These are phyloP conservation scores for Ectropis grisescens DNA, from an alignment of 1,140 invertebrate genomes.

Conservation along the genomic window DNA sequence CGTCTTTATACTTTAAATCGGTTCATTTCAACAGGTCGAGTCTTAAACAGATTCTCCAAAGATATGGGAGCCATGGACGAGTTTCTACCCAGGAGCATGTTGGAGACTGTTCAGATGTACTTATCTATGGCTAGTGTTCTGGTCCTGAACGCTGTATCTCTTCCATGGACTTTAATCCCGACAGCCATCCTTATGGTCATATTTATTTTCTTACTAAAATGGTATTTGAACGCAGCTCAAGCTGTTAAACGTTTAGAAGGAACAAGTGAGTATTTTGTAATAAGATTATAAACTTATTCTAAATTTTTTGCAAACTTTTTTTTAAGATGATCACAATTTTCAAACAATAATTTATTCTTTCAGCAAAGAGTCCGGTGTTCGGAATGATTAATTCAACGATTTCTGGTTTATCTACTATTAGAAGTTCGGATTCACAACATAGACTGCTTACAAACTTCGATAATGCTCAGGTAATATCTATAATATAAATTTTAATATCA, in stretches of 20 bases:
- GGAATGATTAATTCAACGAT: slow-evolving; percentile 66
- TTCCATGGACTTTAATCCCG: slow-evolving; percentile 78
- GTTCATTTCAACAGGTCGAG: no score
- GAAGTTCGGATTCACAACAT: slow-evolving; percentile 47
- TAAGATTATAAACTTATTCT: slow-evolving; percentile 1
- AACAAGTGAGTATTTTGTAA: slow-evolving; percentile 71
- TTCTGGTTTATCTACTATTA: slow-evolving; percentile 59
- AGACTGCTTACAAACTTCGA: slow-evolving; percentile 78
- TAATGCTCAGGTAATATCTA: slow-evolving; percentile 59
- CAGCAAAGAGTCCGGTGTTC: slow-evolving; percentile 70
- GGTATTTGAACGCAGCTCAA: slow-evolving; percentile 85
- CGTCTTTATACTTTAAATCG: no score
- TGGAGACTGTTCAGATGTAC: slow-evolving; percentile 81
- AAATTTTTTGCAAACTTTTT: background rate
- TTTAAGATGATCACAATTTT: slow-evolving; percentile 1
- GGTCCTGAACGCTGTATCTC: slow-evolving; percentile 78
- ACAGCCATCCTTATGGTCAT: slow-evolving; percentile 75
- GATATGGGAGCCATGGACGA: slow-evolving; percentile 84
- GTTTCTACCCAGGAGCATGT: slow-evolving; percentile 80
- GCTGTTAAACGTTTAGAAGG: slow-evolving; percentile 88
- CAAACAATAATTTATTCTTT: slow-evolving; percentile 2
- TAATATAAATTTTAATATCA: slow-evolving; percentile 1
- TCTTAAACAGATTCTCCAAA: slow-evolving; percentile 71
- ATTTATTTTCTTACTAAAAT: slow-evolving; percentile 77
- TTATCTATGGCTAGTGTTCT: slow-evolving; percentile 75